A percentile compares a stretch with the other conserved stretches of the same genome.
Evolutionary conservation across 1,140 invertebrate species (phyloP).

Genomic region (Procambarus clarkii): DNA sequence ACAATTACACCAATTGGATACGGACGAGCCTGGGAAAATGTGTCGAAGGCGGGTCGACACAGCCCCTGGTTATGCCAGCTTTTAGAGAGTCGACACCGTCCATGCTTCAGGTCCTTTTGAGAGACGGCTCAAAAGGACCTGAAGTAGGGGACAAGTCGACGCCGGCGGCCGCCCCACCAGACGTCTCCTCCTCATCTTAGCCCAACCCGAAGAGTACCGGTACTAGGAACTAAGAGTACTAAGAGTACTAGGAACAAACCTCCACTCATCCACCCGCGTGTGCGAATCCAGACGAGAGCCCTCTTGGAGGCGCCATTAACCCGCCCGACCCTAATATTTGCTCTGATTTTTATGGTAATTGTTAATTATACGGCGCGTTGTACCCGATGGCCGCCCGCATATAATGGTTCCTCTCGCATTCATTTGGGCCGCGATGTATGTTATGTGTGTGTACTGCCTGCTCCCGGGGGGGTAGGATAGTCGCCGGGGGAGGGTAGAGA

Average conservation of each 20-base stretch:
- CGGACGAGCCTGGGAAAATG: neutral
- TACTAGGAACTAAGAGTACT: no score
- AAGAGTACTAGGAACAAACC: no score
- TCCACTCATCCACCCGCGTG: neutral
- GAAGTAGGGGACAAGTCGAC: no score
- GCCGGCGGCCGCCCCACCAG: no score
- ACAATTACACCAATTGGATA: neutral
- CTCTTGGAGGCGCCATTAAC: neutral
- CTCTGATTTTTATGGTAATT: slow-evolving; percentile 63
- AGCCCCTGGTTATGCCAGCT: no score
- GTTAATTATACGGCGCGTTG: slow-evolving; percentile 60
- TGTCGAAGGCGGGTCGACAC: no score
- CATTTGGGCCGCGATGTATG: slow-evolving; percentile 45
- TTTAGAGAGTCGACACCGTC: no score
- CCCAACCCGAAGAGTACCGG: no score
- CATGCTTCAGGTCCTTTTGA: no score
- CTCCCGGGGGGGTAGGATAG: no score
- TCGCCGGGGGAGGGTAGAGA: no score
- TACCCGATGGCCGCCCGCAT: neutral
- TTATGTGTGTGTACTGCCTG: neutral
- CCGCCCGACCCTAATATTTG: slow-evolving; percentile 55
- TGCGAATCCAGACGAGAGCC: neutral
- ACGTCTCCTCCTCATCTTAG: neutral
- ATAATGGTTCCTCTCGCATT: slow-evolving; percentile 15
- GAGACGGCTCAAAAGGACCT: no score